Percentiles rank a stretch among this genome's conserved stretches.
Evolutionary conservation across 2,797 vertebrate species (phyloP).

Genomic region (Enteromius treurensis): DNA sequence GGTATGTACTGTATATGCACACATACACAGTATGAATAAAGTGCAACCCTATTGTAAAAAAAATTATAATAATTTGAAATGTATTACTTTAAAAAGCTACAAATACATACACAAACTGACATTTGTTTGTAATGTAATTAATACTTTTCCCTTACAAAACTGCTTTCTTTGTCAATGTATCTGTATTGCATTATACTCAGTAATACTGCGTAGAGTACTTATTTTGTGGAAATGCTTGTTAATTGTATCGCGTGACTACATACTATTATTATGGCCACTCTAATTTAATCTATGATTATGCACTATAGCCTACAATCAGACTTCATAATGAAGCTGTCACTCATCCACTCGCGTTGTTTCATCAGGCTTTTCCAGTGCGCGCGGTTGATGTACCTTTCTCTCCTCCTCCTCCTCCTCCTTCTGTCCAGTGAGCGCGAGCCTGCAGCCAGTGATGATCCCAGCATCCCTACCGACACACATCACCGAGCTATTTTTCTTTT

Average conservation of each 20-base stretch:
- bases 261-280: background rate
- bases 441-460: background rate
- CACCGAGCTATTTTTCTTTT: background rate
- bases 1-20: too few species aligned
- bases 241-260: background rate
- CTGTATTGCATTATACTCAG: background rate
- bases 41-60: too few species aligned
- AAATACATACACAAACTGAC: background rate
- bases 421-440: slow-evolving; percentile 20
- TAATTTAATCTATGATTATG: background rate
- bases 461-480: background rate
- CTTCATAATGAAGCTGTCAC: background rate
- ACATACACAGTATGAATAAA: too few species aligned
- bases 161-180: background rate
- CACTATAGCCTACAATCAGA: background rate
- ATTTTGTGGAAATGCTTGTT: background rate
- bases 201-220: too few species aligned
- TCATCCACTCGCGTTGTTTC: background rate
- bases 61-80: too few species aligned
- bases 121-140: background rate
- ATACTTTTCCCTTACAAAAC: background rate
- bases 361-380: background rate
- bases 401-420: slow-evolving; percentile 47
- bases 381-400: slow-evolving; percentile 60
- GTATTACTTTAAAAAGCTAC: too few species aligned